Evolutionary conservation across 2,888 invertebrate genomes (phyloP).

Genomic region (Lepidocyrtinus sp.): DNA sequence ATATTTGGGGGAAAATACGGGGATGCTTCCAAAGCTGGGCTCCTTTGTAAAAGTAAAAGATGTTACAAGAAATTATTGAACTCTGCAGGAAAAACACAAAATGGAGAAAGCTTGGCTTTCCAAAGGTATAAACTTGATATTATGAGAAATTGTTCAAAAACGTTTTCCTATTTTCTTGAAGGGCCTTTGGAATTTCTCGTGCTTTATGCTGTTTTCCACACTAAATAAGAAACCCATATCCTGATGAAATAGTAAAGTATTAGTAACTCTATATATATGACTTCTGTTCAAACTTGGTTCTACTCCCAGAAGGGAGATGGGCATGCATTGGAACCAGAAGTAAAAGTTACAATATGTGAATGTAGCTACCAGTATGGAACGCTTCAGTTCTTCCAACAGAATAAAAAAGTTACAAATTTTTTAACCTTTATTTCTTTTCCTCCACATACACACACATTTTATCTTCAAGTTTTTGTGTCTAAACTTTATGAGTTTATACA

Average conservation of each 20-base stretch:
- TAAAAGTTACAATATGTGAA: constrained; percentile 8
- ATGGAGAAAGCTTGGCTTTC: not conserved
- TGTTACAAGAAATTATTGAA: not conserved
- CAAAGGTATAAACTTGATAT: constrained; percentile 5
- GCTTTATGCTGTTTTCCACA: not conserved
- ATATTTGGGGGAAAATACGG: not conserved
- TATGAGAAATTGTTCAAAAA: constrained; percentile 2
- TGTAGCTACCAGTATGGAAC: not conserved
- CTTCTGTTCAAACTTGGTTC: not conserved
- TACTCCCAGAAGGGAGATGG: constrained; percentile 19
- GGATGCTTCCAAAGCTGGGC: not conserved
- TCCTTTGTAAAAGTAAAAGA: not conserved
- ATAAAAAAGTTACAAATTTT: constrained; percentile 21
- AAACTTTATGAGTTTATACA: constrained; percentile 19
- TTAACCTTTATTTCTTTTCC: constrained; percentile 32
- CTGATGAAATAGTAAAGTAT: not conserved
- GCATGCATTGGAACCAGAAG: constrained; percentile 1
- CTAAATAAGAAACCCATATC: constrained; percentile 2
- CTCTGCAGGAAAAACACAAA: constrained; percentile 11
- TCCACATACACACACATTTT: constrained; percentile 22
- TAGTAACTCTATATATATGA: too few relatives aligned
- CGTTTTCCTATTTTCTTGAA: not conserved
- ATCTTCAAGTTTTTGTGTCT: constrained; percentile 33
- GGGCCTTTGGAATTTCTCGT: not conserved
- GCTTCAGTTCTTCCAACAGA: not conserved